Conservation (phyloP, 35 echinoderm and acorn worm genomes). For the Patiria miniata region DNA sequence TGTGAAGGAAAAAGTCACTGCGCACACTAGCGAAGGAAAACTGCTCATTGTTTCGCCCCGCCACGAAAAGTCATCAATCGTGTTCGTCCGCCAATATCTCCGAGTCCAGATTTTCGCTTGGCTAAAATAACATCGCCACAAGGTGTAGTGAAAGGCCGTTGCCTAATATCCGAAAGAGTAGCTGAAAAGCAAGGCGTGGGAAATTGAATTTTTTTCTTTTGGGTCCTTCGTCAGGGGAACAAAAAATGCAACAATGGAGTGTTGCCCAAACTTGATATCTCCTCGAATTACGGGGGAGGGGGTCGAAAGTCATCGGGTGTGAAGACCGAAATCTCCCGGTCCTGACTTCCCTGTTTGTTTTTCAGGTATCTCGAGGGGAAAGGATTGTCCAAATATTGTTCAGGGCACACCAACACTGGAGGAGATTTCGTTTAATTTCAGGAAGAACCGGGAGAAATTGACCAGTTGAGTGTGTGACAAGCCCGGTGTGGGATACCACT, state of each 20-base stretch:
- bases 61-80: conserved; percentile 16
- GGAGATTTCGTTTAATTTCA: not conserved
- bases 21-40: not conserved
- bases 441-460: not conserved
- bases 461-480: not conserved
- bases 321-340: not conserved
- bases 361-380: conserved; percentile 2
- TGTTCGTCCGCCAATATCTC: not conserved
- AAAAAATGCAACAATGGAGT: conserved; percentile 13
- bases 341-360: not conserved
- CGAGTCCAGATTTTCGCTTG: not conserved
- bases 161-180: conserved; percentile 20
- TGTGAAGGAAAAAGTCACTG: not conserved
- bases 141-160: not conserved
- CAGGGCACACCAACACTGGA: not conserved
- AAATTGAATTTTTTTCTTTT: not conserved
- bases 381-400: not conserved
- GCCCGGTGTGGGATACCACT: not conserved
- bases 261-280: not conserved
- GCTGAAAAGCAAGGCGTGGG: conserved; percentile 3
- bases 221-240: not conserved
- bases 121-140: conserved; percentile 33
- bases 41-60: not conserved
- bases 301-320: not conserved
- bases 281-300: not conserved